phyloP scores from a whole-genome alignment of 2,888 invertebrate genomes.

The Agrochola litura region DNA sequence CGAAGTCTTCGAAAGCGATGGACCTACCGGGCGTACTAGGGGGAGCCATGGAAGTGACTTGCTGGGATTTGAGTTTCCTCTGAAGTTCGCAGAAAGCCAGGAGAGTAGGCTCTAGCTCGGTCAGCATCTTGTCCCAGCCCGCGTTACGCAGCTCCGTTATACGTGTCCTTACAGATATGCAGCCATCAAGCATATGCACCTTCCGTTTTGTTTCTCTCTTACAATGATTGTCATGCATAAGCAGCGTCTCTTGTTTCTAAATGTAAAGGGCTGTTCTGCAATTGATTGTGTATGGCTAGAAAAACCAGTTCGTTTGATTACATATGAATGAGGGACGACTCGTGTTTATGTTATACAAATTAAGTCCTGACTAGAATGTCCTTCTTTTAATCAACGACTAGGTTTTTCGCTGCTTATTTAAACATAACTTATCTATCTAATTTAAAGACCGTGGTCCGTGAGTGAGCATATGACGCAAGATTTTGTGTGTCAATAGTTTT shows the following conservation, averaged over 20 bases:
- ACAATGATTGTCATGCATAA: slow-evolving; percentile 28
- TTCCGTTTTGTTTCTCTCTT: slow-evolving; percentile 34
- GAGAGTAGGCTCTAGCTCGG: no score
- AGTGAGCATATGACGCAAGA: neutral
- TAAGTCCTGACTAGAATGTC: slow-evolving; percentile 20
- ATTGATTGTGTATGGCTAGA: slow-evolving; percentile 38
- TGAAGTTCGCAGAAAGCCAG: no score
- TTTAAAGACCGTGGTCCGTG: neutral
- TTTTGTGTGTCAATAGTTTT: slow-evolving; percentile 17
- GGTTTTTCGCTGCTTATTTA: slow-evolving; percentile 10
- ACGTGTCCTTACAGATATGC: no score
- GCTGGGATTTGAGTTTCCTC: no score
- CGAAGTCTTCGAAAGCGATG: no score
- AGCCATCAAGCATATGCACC: neutral
- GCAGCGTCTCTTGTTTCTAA: slow-evolving; percentile 29
- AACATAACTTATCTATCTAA: no score
- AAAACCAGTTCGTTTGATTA: slow-evolving; percentile 47
- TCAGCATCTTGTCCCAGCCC: no score
- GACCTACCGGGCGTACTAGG: no score
- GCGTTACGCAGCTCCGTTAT: no score
- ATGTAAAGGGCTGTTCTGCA: slow-evolving; percentile 34
- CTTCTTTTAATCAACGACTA: slow-evolving; percentile 20
- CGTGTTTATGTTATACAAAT: slow-evolving; percentile 25
- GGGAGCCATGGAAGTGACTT: no score
- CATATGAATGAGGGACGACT: slow-evolving; percentile 49